Evolutionary conservation across 2,797 vertebrate genomes (phyloP).

Genomic region (Eospalax fontanierii): DNA sequence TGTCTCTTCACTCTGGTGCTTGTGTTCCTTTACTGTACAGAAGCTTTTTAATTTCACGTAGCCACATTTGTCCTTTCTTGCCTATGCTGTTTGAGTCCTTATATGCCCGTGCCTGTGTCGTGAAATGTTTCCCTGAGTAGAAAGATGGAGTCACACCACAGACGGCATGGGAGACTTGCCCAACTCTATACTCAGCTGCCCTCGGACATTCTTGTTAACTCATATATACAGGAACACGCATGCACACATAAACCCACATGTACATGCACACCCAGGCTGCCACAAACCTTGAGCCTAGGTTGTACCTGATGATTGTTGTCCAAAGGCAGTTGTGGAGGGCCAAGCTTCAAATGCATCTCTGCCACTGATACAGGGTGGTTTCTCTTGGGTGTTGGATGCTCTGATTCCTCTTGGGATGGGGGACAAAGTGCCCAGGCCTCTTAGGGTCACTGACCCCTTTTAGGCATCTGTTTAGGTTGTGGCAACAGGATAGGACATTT

Average conservation of each 20-base stretch:
- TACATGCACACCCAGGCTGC: fast-evolving
- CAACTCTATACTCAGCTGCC: no score
- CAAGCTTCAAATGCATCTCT: no score
- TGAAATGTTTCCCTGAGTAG: no score
- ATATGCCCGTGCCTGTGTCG: no score
- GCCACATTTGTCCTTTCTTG: no score
- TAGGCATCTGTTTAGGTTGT: fast-evolving
- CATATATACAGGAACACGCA: fast-evolving
- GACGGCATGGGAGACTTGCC: not conserved
- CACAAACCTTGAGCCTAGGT: not conserved
- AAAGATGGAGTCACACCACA: not conserved
- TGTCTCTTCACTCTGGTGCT: no score
- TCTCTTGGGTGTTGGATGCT: fast-evolving
- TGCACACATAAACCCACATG: fast-evolving
- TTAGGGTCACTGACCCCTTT: fast-evolving
- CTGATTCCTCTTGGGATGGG: fast-evolving
- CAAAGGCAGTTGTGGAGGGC: fast-evolving
- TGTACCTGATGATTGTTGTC: not conserved
- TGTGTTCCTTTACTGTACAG: not conserved
- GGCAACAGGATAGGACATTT: not conserved
- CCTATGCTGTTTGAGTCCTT: no score
- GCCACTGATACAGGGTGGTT: no score
- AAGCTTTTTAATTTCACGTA: not conserved
- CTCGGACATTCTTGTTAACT: no score
- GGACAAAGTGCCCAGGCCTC: no score